These are phyloP conservation scores for Teinopalpus imperialis DNA, from an alignment of 2,888 invertebrate genomes.

Conservation along the genomic window DNA sequence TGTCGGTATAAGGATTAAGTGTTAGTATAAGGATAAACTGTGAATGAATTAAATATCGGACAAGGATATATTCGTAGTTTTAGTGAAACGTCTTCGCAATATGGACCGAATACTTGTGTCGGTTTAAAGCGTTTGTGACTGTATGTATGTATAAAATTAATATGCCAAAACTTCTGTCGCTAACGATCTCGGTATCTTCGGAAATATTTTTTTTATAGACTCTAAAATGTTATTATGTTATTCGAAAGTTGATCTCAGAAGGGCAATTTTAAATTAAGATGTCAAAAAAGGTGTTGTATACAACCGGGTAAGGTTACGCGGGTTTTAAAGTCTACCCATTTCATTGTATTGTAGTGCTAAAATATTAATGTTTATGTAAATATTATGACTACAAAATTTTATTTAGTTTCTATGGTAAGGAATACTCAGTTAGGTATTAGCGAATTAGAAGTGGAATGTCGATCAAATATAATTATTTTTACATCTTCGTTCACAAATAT, in stretches of 20 bases:
- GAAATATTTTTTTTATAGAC: slow-evolving; percentile 6
- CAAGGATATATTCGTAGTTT: no score
- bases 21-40: no score
- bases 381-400: slow-evolving; percentile 42
- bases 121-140: background rate
- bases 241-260: slow-evolving; percentile 63
- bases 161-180: slow-evolving; percentile 23
- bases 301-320: slow-evolving; percentile 33
- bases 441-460: slow-evolving; percentile 8
- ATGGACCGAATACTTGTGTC: no score
- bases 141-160: background rate
- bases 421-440: slow-evolving; percentile 17
- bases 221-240: slow-evolving; percentile 41
- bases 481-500: slow-evolving; percentile 29
- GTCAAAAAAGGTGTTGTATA: slow-evolving; percentile 23
- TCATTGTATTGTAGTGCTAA: slow-evolving; percentile 39
- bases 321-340: slow-evolving; percentile 50
- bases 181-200: slow-evolving; percentile 16
- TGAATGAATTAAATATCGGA: no score
- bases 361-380: slow-evolving; percentile 49
- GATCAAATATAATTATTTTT: slow-evolving; percentile 30
- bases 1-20: background rate
- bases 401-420: slow-evolving; percentile 21
- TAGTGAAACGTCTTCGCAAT: no score
- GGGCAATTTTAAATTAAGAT: slow-evolving; percentile 45